Conservation (phyloP, 2,888 invertebrate species). For the Lamellibrachia columna region DNA sequence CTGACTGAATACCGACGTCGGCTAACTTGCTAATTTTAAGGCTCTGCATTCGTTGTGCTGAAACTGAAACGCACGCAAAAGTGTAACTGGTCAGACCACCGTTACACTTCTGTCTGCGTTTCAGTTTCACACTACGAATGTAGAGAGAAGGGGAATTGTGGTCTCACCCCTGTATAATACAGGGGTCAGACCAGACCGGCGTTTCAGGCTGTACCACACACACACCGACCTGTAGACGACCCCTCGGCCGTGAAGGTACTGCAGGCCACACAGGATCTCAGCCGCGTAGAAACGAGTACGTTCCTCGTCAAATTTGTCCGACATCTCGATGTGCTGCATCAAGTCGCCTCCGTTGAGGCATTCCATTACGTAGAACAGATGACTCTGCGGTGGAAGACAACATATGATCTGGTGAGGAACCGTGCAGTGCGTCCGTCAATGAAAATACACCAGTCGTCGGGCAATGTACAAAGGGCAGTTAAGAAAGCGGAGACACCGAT, state of each 20-base stretch:
- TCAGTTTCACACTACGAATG: too few species aligned
- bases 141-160: too few species aligned
- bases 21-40: too few species aligned
- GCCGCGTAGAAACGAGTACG: constrained; percentile 92
- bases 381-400: constrained; percentile 75
- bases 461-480: neutral
- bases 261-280: constrained; percentile 95
- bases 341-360: constrained; percentile 98
- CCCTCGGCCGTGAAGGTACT: constrained; percentile 94
- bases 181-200: neutral
- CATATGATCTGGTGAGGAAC: neutral
- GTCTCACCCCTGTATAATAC: neutral
- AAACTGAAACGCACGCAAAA: too few species aligned
- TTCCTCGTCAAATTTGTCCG: constrained; percentile 85
- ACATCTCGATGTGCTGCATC: constrained; percentile 98
- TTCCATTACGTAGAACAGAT: constrained; percentile 99
- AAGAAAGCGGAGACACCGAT: neutral
- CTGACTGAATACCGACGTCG: too few species aligned
- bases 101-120: too few species aligned
- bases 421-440: neutral
- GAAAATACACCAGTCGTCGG: neutral
- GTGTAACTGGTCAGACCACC: too few species aligned
- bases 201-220: too few species aligned
- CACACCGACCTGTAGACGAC: constrained; percentile 89
- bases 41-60: too few species aligned